These are phyloP conservation scores for Pantelozetes paolii DNA, from an alignment of 2,888 invertebrate species.

Conservation along the genomic window DNA sequence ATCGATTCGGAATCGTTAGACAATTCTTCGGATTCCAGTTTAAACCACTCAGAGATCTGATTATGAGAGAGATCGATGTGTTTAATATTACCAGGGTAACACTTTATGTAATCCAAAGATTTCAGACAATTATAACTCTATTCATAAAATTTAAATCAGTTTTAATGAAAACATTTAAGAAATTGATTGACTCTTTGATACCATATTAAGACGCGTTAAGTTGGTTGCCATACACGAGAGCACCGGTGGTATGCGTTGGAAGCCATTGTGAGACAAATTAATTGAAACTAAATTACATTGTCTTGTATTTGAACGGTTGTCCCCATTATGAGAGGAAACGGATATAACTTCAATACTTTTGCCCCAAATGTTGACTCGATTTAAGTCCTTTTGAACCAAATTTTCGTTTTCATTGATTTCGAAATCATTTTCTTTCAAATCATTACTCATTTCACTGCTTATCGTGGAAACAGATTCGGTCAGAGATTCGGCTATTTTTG, in stretches of 20 bases:
- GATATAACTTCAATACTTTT: slow-evolving; percentile 47
- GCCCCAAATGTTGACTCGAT: slow-evolving; percentile 67
- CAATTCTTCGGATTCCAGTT: background rate
- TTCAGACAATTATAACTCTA: slow-evolving; percentile 66
- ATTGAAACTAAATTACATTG: slow-evolving; percentile 69
- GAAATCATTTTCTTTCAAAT: background rate
- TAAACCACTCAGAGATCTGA: slow-evolving; percentile 77
- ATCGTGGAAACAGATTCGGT: background rate
- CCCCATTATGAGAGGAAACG: slow-evolving; percentile 47
- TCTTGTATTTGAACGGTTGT: no score
- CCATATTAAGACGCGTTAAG: slow-evolving; percentile 77
- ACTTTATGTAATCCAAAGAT: slow-evolving; percentile 76
- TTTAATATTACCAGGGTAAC: slow-evolving; percentile 80
- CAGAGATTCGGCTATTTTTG: background rate
- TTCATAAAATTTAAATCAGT: no score
- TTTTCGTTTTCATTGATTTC: background rate
- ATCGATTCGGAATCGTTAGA: background rate
- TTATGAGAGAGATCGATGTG: slow-evolving; percentile 91
- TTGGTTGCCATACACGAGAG: slow-evolving; percentile 84
- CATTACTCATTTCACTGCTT: background rate
- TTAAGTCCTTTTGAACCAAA: slow-evolving; percentile 53
- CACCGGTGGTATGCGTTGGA: slow-evolving; percentile 77
- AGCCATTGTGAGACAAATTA: slow-evolving; percentile 85
- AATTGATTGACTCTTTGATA: no score
- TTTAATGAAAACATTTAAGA: no score